Evolutionary conservation across 2,888 invertebrate genomes (phyloP).

Genomic region (Macaria notata): DNA sequence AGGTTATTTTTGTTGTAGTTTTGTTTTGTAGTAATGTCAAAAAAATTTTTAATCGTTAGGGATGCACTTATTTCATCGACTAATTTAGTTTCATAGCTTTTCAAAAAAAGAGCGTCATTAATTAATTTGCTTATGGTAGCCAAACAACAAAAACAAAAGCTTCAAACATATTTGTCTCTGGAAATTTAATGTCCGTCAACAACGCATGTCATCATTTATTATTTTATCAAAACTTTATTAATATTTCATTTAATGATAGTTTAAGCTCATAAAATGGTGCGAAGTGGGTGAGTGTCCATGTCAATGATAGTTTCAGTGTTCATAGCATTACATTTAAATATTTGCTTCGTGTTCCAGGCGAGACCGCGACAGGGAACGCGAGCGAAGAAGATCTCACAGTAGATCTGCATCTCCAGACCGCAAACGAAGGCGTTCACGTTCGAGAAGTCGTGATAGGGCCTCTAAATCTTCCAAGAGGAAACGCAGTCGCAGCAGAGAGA

Average conservation of each 20-base stretch:
- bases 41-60: no score
- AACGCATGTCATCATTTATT: neutral
- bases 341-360: conserved; percentile 45
- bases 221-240: neutral
- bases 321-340: neutral
- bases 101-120: no score
- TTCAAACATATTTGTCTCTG: no score
- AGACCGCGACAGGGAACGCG: conserved; percentile 68
- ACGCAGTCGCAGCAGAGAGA: conserved; percentile 85
- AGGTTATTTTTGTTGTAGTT: no score
- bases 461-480: conserved; percentile 84
- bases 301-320: no score
- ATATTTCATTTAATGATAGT: neutral
- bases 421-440: conserved; percentile 79
- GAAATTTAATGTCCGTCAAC: neutral
- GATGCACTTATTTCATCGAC: no score
- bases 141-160: no score
- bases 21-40: no score
- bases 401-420: conserved; percentile 83
- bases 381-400: conserved; percentile 83
- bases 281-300: neutral
- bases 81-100: no score
- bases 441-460: conserved; percentile 82
- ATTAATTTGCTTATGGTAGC: no score
- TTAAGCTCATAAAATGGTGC: neutral